Base-by-base conservation (phyloP, 2,797 vertebrate species). In the Macroramphosus scolopax region DNA sequence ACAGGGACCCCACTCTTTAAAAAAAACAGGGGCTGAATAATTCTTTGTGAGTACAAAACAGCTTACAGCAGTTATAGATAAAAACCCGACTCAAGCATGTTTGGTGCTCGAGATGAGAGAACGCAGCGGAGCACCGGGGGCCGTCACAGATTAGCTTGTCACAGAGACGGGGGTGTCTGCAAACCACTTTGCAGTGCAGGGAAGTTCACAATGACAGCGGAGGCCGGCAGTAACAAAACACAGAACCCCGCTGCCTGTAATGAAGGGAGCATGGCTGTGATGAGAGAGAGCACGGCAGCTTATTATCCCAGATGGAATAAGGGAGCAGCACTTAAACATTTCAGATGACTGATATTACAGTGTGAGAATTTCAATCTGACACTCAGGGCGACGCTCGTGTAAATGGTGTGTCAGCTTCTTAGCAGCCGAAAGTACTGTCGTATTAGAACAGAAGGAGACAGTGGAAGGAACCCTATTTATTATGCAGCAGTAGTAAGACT, bases 341-440 rank as follows among this genome's bases (percentile, higher is more conserved):
- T 83, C 67, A 46, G 20, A 73, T 66, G 72, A 81, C 75, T 66
- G 68, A 82, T 76, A 61, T 65, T 59, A 75, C 61, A 72, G 63
- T 9, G 53, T n/a, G n/a, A 70, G 63, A 75, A 79, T 85, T 81
- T 80, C 67, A 83, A 82, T 82, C 75, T 80, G 69, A 49, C 48
- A 36, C 65, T 66, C 4, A 8, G 58, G 63, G 64, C 63, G 45
- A 64, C 63, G 34, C 55, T 73, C 55, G 51, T 54, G 58, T 68
- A 67, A 78, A 76, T 67, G 59, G 56, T 39, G 61, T 48, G 67
- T 65, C 36, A 53, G 64, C 44, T 43, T 38, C 48, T 69, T 52
- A 53, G 55, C 17, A 34, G 37, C 44, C 53, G 46, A 68, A 45
- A 48, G 51, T 20, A 20, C 56, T 48, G 66, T 73, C 65, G 60